Percentiles rank a stretch among this genome's conserved stretches.
These are phyloP conservation scores for Drosophila emarginata DNA, from an alignment of 2,888 invertebrate species.

Conservation along the genomic window DNA sequence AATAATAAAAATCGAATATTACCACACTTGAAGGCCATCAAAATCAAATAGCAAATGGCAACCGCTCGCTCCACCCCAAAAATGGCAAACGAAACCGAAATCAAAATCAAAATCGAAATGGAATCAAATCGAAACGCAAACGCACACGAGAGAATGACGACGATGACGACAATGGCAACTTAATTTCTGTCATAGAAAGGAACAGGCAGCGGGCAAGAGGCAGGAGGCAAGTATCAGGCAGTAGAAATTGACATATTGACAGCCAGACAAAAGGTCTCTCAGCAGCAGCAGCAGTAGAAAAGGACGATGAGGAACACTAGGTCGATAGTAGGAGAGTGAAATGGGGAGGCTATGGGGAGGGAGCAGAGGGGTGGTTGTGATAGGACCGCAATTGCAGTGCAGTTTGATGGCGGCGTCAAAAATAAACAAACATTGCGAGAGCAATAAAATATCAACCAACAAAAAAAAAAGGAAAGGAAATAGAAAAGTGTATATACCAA, in stretches of 20 bases:
- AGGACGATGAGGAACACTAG: not conserved
- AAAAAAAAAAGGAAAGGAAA: not conserved
- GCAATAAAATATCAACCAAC: constrained; percentile 63
- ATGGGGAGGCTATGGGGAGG: not conserved
- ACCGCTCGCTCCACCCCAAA: constrained; percentile 14
- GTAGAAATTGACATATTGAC: constrained; percentile 73
- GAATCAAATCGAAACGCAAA: constrained; percentile 46
- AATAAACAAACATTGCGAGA: constrained; percentile 76
- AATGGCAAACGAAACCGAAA: constrained; percentile 42
- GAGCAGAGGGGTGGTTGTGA: constrained; percentile 12
- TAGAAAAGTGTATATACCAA: not conserved
- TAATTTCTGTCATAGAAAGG: constrained; percentile 68
- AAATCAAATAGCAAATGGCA: constrained; percentile 23
- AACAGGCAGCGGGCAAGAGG: constrained; percentile 18
- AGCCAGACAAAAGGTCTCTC: constrained; percentile 63
- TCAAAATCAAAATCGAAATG: constrained; percentile 28
- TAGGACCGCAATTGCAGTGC: constrained; percentile 55
- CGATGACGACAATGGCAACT: constrained; percentile 67
- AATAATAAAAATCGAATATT: constrained; percentile 78
- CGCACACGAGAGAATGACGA: constrained; percentile 52
- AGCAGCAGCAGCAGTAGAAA: constrained; percentile 25
- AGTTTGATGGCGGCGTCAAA: constrained; percentile 58
- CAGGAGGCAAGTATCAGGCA: constrained; percentile 17
- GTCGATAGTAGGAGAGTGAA: not conserved
- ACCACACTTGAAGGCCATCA: constrained; percentile 54